These are phyloP conservation scores for Podarcis lilfordi DNA, from an alignment of 2,797 vertebrate species.

Conservation along the genomic window DNA sequence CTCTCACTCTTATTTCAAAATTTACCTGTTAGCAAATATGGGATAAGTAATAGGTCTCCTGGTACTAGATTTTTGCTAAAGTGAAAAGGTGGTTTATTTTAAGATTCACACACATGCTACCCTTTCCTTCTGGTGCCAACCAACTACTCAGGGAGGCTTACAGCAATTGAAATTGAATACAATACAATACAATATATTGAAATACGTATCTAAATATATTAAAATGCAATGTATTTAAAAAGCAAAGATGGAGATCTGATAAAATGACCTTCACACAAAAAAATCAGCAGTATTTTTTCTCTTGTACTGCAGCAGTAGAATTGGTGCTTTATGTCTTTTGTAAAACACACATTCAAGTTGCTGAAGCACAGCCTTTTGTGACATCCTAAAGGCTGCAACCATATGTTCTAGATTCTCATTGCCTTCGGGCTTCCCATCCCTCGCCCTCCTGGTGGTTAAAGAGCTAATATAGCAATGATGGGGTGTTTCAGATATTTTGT, in stretches of 20 bases:
- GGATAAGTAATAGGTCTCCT: neutral
- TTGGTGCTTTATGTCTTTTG: neutral
- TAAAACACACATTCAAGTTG: neutral
- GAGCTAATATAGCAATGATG: neutral
- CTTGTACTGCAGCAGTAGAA: neutral
- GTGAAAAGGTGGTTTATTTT: too few species aligned
- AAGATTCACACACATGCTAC: too few species aligned
- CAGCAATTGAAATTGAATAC: too few species aligned
- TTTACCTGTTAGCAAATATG: neutral
- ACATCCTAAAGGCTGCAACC: neutral
- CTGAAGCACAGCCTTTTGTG: neutral
- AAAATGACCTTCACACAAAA: neutral
- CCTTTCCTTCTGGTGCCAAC: too few species aligned
- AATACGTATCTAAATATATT: too few species aligned
- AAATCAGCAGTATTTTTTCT: neutral
- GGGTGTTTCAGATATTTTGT: slow-evolving; percentile 7
- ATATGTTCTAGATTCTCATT: neutral
- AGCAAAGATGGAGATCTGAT: neutral
- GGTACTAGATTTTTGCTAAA: neutral
- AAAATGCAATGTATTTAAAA: too few species aligned
- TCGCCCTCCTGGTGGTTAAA: neutral
- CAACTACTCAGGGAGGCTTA: too few species aligned
- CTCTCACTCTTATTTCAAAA: neutral
- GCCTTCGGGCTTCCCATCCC: neutral
- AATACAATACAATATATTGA: too few species aligned